phyloP scores from a whole-genome alignment of 2,888 invertebrate genomes.

The Campaea margaritaria region DNA sequence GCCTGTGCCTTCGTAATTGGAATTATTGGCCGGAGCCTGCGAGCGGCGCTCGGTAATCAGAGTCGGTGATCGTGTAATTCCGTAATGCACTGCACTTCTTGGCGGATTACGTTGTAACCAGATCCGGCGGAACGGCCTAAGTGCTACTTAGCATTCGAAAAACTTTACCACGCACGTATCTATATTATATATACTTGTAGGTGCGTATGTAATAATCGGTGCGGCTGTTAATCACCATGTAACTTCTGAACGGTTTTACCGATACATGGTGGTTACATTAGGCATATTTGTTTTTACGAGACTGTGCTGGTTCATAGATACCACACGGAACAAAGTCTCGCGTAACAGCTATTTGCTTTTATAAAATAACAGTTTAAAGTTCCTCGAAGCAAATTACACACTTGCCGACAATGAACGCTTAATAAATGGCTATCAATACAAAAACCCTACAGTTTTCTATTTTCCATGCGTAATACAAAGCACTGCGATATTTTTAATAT shows the following conservation, averaged over 20 bases:
- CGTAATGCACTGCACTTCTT: constrained; percentile 19
- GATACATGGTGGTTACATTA: too few species aligned
- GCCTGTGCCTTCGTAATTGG: constrained; percentile 65
- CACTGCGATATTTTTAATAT: background rate
- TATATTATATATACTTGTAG: too few species aligned
- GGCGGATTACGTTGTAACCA: constrained; percentile 1
- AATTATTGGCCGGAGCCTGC: constrained; percentile 61
- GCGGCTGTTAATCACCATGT: too few species aligned
- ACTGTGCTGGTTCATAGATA: too few species aligned
- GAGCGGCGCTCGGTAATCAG: constrained; percentile 49
- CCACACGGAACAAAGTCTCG: too few species aligned
- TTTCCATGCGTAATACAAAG: background rate
- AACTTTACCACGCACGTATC: too few species aligned
- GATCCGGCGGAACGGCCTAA: background rate
- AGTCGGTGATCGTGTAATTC: constrained; percentile 49
- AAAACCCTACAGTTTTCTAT: background rate
- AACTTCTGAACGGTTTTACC: too few species aligned
- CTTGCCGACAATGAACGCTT: too few species aligned
- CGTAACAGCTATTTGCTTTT: background rate
- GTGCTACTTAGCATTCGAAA: background rate
- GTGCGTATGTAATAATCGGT: too few species aligned
- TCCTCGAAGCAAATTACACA: too few species aligned
- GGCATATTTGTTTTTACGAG: too few species aligned
- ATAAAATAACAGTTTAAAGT: background rate
- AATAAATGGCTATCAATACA: too few species aligned